Base-by-base conservation (phyloP, 2,113 vertebrate species). In the Nothobranchius furzeri region DNA sequence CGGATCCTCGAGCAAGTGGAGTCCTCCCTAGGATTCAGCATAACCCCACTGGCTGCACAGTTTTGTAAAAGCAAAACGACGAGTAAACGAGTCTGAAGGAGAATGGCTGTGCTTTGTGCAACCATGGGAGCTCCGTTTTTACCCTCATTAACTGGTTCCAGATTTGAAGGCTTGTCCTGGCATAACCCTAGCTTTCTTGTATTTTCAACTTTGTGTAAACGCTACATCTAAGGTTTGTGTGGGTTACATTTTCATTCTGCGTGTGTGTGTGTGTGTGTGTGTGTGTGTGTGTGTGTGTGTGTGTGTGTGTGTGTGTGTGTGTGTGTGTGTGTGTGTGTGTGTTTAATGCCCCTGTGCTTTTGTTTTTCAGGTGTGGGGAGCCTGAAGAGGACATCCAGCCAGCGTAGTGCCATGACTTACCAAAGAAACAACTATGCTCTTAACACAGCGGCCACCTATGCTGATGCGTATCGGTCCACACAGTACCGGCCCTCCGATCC, bases 331-430 rank as follows among this genome's bases (percentile, higher is more conserved):
- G 5, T 60, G 60, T 55, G 13, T 42, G 36, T 46, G 3, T 71
- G 36, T 68, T 73, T 51, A 24, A 60, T 48, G 11, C 47, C 7
- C 43, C 11, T 12, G 46, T 64, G 20, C 60, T 40, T 48, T 70
- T 50, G 10, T 12, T 45, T 40, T 58, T 55, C 87, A 96, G 97
- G 95, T 89, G 87, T 95, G 56, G 96, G 95, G 58, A 98, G 94
- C 87, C 94, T 99, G 51, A 95, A 98, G 87, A 93, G 96, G 73
- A 95, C 95, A 0, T 94, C 94, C 87, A 98, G 96, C 88, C 96
- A 98, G 87, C 95, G 96, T 52, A 95, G 95, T 89, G 93, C 95
- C 46, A 94, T 97, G 88, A 93, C 94, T 74, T 98, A 97, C 96
- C 96, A 96, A 95, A 97, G 96, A 95, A 96, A 91, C 85, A 93